Conservation (phyloP, 2,113 vertebrate species). For the Perca flavescens region DNA sequence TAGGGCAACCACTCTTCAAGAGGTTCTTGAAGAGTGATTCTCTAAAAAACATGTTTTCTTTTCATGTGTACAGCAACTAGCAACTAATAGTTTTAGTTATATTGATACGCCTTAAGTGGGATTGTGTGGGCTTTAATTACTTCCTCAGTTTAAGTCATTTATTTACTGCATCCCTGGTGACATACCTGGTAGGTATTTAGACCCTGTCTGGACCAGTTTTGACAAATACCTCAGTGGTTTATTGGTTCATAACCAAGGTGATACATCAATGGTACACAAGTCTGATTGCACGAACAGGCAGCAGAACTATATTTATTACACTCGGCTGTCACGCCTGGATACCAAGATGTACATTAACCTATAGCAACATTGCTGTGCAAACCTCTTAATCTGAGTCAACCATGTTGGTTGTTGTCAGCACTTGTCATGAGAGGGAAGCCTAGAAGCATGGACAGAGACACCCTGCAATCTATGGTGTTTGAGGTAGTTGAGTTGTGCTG, state of each 20-base stretch:
- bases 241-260: constrained; percentile 60
- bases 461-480: neutral
- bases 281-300: constrained; percentile 52
- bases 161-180: constrained; percentile 34
- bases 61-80: neutral
- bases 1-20: neutral
- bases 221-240: constrained; percentile 59
- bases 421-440: constrained; percentile 48
- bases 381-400: constrained; percentile 47
- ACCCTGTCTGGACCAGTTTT: constrained; percentile 65
- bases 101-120: neutral
- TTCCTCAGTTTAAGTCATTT: constrained; percentile 27
- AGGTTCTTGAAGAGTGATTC: neutral
- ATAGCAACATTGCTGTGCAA: constrained; percentile 45
- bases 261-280: constrained; percentile 54
- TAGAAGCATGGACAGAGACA: neutral
- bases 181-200: constrained; percentile 48
- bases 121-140: constrained; percentile 4
- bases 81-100: neutral
- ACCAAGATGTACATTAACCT: constrained; percentile 61
- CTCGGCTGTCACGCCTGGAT: constrained; percentile 58
- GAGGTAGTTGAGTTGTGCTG: neutral
- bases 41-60: neutral
- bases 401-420: constrained; percentile 40
- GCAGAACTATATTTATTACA: constrained; percentile 46